phyloP scores from a whole-genome alignment of 2,113 vertebrate genomes.

The Helogale parvula region DNA sequence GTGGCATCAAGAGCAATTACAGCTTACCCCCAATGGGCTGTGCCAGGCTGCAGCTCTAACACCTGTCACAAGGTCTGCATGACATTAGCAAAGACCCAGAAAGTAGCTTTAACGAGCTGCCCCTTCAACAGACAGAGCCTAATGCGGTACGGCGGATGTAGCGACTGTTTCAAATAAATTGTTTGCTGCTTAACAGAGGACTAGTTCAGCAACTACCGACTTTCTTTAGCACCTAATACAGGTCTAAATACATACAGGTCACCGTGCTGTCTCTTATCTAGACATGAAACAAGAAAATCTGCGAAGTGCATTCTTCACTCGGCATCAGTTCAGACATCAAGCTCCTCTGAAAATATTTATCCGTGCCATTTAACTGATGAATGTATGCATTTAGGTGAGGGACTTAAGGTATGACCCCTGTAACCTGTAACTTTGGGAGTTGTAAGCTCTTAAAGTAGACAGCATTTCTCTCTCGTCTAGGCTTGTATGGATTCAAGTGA shows the following conservation, averaged over 20 bases:
- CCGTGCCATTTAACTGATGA: neutral
- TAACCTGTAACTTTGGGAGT: neutral
- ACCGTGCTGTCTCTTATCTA: neutral
- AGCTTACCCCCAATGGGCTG: neutral
- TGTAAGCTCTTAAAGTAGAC: neutral
- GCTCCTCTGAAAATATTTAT: neutral
- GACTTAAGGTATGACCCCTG: neutral
- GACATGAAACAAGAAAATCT: neutral
- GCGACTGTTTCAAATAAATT: neutral
- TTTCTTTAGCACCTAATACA: neutral
- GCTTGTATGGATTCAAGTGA: neutral
- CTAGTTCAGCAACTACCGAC: neutral
- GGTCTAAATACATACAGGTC: neutral
- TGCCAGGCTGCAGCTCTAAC: conserved; percentile 20
- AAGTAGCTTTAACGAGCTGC: conserved; percentile 20
- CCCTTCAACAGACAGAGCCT: neutral
- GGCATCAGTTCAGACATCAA: neutral
- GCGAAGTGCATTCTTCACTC: neutral
- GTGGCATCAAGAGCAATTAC: conserved; percentile 43
- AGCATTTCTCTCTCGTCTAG: neutral
- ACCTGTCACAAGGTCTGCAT: conserved; percentile 57
- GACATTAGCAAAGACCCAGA: conserved; percentile 49
- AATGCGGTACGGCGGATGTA: neutral
- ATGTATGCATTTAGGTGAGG: neutral
- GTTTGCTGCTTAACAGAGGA: neutral